These are phyloP conservation scores for Drosophila obscura DNA, from an alignment of 1,140 invertebrate species.

Conservation along the genomic window DNA sequence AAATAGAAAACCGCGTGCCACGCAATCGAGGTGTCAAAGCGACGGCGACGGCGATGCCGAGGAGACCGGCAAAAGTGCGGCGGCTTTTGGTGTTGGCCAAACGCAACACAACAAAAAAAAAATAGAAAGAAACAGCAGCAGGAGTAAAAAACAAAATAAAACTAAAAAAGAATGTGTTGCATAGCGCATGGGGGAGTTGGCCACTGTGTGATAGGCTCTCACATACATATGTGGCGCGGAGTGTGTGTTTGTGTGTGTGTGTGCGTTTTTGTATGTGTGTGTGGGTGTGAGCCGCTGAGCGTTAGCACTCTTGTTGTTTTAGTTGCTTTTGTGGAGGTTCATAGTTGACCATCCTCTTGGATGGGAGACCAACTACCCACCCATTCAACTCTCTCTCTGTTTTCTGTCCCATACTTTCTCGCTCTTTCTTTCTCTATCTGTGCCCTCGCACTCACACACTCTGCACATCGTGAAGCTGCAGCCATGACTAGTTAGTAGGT, in stretches of 20 bases:
- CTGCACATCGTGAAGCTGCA: conserved; percentile 19
- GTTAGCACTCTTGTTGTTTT: conserved; percentile 58
- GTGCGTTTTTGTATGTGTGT: conserved; percentile 16
- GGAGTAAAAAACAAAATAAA: conserved; percentile 27
- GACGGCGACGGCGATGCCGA: conserved; percentile 47
- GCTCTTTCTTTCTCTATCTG: background rate
- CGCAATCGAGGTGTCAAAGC: conserved; percentile 78
- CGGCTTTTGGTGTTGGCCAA: conserved; percentile 67
- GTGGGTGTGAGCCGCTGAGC: conserved; percentile 50
- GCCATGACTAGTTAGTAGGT: conserved; percentile 71
- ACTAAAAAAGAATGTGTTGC: conserved; percentile 65
- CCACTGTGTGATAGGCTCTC: conserved; percentile 67
- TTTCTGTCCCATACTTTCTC: background rate
- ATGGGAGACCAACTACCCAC: conserved; percentile 1
- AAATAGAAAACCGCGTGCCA: conserved; percentile 78
- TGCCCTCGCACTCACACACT: background rate
- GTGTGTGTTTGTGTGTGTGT: conserved; percentile 14
- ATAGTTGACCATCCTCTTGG: too few species aligned
- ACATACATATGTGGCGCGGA: conserved; percentile 10
- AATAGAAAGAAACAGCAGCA: conserved; percentile 37
- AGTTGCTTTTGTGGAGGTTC: conserved; percentile 34
- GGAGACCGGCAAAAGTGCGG: conserved; percentile 69
- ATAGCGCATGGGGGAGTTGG: conserved; percentile 76
- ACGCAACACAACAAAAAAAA: conserved; percentile 24
- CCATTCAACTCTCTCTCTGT: background rate